phyloP scores from a whole-genome alignment of 2,888 invertebrate species.

The Hermaeophaga mercurialis region DNA sequence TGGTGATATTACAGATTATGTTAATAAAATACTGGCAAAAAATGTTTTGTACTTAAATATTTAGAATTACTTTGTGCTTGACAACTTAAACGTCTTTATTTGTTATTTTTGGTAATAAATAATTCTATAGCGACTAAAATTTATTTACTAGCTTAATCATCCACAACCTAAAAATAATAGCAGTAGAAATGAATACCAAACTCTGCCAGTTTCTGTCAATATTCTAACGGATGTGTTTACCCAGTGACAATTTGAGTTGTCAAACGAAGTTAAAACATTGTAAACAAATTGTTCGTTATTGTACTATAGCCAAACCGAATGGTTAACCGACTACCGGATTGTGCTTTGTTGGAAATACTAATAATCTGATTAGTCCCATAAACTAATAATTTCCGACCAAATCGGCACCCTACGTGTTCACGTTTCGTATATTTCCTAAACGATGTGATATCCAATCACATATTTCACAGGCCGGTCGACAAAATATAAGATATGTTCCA shows the following conservation, averaged over 20 bases:
- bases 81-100: too few species aligned
- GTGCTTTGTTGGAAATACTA: slow-evolving; percentile 46
- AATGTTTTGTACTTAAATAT: too few species aligned
- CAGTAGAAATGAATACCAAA: too few species aligned
- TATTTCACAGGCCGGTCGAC: slow-evolving; percentile 36
- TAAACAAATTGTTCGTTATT: slow-evolving; percentile 17
- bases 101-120: too few species aligned
- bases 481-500: slow-evolving; percentile 36
- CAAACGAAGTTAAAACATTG: slow-evolving; percentile 3
- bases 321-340: slow-evolving; percentile 23
- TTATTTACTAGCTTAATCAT: too few species aligned
- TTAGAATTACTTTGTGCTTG: too few species aligned
- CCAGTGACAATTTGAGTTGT: background rate
- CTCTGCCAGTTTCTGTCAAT: too few species aligned
- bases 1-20: too few species aligned
- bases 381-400: slow-evolving; percentile 54
- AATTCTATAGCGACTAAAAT: too few species aligned
- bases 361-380: slow-evolving; percentile 55
- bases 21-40: too few species aligned
- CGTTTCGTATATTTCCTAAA: slow-evolving; percentile 38
- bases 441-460: slow-evolving; percentile 37
- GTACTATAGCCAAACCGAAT: slow-evolving; percentile 18
- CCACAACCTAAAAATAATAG: too few species aligned
- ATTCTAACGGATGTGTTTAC: background rate
- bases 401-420: slow-evolving; percentile 46